Base-by-base conservation (phyloP, 1,140 invertebrate species). In the Drosophila prosaltans region DNA sequence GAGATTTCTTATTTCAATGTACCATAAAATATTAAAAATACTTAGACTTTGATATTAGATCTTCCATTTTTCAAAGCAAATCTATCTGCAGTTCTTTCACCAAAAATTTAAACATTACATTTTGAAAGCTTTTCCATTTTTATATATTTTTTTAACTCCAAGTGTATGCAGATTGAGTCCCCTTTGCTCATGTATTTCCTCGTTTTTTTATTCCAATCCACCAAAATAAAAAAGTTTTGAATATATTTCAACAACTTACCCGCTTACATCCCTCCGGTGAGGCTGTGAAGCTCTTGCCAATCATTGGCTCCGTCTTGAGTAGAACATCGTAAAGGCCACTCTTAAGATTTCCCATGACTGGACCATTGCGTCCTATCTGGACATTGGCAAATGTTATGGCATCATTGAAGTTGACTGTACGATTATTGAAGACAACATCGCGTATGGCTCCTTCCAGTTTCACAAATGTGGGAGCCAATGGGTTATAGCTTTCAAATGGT, bases 361-460 rank as follows among this genome's bases (percentile, higher is more conserved):
- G 95, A 6, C 94, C 94, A 59, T 93, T 81, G 51, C 96, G 93
- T 11, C 96, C 97, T 62, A 97, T 96, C 65, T 95, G 93, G 5
- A 95, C 96, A 68, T 95, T 95, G 63, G 94, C 93, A 84, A 97
- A 97, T 7, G 93, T 92, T 16, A 95, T 82, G 4, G 95, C 95
- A 43, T 95, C 92, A 69, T 95, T 95, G 65, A 97, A 95, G 68
- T 93, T 93, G 4, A 97, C 61, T 9, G 96, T 92, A 7, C 94
- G 93, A 74, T 97, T 95, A 88, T 97, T 96, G 70, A 97, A 95
- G 65, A 97, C 95, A 16, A 96, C 94, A 93, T 98, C 96, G 77
- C 95, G 95, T 24, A 98, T 95, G 5, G 96, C 95, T 32, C 97
- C 97, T 78, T 97, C 95, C 21, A 97, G 93, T 69, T 94, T 93